Evolutionary conservation across 2,113 vertebrate genomes (phyloP), one percentile per base, ranked within the genome.

Genomic region (Menidia beryllina): DNA sequence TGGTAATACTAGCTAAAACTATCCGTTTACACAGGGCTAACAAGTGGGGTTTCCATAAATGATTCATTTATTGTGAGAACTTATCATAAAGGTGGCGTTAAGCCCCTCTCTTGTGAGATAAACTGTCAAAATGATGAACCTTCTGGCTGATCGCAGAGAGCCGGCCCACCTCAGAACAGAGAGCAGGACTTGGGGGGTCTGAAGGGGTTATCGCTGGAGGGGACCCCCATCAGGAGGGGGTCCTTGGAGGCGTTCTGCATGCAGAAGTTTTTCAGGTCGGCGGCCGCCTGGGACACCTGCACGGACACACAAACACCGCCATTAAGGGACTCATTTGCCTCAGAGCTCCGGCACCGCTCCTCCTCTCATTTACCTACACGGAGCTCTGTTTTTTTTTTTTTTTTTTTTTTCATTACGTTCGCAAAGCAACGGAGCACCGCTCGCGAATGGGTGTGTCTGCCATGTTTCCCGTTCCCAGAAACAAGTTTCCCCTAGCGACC

Each of bases 191-290:
- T 94, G 2, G 93, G 93, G 45, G 93, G 93, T 49, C 94, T 88
- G 83, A 94, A 95, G 34, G 94, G 94, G 86, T 95, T 95, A 69
- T 94, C 93, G 7, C 92, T 93, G 69, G 93, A 93, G 5, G 93
- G 93, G 23, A 95, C 91, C 3, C 93, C 93, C 48, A 93, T 86
- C 80, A 94, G 87, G 45, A 94, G 93, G 8, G 93, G 93, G 86
- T 95, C 93, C 79, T 93, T 94, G 67, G 88, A 74, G 24, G 93
- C 93, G 50, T 94, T 94, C 62, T 94, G 93, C 52, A 93, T 51
- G 81, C 94, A 94, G 91, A 94, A 94, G 83, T 91, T 93, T 69
- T 72, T 93, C 67, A 95, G 91, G 14, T 95, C 94, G 8, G 85
- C 69, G 17, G 93, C 91, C 19, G 93, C 93, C 63, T 94, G 93